These are phyloP conservation scores for Criorhina ranunculi DNA, from an alignment of 2,888 invertebrate species.

Conservation along the genomic window DNA sequence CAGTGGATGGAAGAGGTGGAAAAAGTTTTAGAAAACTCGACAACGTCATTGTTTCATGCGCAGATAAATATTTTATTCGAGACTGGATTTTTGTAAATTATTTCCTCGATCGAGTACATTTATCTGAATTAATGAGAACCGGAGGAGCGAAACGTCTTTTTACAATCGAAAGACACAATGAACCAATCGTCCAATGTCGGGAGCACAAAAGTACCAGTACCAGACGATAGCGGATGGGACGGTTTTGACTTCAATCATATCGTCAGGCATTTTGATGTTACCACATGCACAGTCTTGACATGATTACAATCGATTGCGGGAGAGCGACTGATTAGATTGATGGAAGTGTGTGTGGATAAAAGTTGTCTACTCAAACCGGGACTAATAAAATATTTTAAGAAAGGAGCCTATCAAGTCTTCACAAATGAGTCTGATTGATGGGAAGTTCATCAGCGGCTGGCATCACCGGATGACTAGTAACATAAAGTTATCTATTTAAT, in stretches of 20 bases:
- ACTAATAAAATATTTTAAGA: conserved; percentile 69
- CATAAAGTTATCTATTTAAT: conserved; percentile 73
- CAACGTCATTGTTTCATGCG: conserved; percentile 70
- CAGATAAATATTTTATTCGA: conserved; percentile 72
- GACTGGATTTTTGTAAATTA: conserved; percentile 76
- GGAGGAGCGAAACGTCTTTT: conserved; percentile 46
- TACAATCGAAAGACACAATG: conserved; percentile 35
- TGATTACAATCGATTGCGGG: conserved; percentile 73
- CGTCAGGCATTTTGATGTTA: conserved; percentile 69
- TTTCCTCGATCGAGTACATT: conserved; percentile 73
- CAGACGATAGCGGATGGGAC: conserved; percentile 20
- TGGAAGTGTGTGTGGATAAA: conserved; percentile 63
- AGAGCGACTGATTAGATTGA: conserved; percentile 73
- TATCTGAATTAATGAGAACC: conserved; percentile 76
- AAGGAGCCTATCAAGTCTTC: conserved; percentile 50
- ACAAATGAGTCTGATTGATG: conserved; percentile 73
- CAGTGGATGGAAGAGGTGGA: conserved; percentile 27
- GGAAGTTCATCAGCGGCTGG: conserved; percentile 58
- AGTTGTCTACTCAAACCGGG: conserved; percentile 28
- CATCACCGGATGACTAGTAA: conserved; percentile 60
- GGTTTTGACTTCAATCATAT: conserved; percentile 76
- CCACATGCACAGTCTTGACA: conserved; percentile 66
- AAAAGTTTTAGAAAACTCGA: conserved; percentile 48
- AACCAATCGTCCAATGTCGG: conserved; percentile 4
- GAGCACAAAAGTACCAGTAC: neutral